Conservation (phyloP, 2,797 vertebrate species). For the Propithecus deckenii region DNA sequence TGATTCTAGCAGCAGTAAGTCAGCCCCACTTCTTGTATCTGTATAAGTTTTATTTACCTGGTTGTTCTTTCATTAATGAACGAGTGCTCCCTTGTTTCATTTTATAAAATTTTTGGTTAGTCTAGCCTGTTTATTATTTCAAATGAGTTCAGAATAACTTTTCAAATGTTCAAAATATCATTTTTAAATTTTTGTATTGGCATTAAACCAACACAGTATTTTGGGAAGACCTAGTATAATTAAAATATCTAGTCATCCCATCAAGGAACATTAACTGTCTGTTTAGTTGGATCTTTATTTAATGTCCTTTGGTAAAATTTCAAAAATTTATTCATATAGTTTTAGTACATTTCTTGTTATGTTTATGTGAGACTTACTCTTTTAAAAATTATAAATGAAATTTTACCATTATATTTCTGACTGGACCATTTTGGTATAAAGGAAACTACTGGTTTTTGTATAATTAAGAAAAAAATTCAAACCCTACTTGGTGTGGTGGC, state of each 20-base stretch:
- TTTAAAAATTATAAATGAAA: not conserved
- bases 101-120: conserved; percentile 17
- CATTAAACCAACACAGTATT: not conserved
- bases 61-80: not conserved
- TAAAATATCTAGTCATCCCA: not conserved
- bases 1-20: not conserved
- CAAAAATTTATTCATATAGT: not conserved
- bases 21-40: not conserved
- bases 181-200: conserved; percentile 33
- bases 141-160: conserved; percentile 12
- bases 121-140: conserved; percentile 23
- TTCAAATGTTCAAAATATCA: conserved; percentile 37
- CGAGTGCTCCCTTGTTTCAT: not conserved
- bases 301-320: not conserved
- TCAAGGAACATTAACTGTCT: not conserved
- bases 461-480: not conserved
- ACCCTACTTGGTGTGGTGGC: no score
- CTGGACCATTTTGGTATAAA: not conserved
- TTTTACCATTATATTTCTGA: conserved; percentile 13
- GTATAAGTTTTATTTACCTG: not conserved
- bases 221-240: not conserved
- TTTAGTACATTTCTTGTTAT: conserved; percentile 20
- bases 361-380: not conserved
- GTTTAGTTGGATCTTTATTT: not conserved
- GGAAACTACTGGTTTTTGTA: not conserved